A percentile compares a stretch with the other conserved stretches of the same genome.
Evolutionary conservation across 2,888 invertebrate species (phyloP).

Genomic region (Noctuana brunneofusca): DNA sequence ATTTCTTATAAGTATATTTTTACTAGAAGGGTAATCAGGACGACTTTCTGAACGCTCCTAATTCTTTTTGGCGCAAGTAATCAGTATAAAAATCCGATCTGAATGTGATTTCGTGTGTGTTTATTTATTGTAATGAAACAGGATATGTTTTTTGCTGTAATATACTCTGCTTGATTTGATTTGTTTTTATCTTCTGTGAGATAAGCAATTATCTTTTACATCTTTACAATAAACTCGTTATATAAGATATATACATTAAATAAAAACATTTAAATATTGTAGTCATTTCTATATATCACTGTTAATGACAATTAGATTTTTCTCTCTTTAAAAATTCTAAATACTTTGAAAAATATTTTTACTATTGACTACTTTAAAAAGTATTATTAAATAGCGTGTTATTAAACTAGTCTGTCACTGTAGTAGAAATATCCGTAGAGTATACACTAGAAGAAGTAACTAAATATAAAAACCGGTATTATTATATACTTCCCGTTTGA

Average conservation of each 20-base stretch:
- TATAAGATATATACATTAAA: too few relatives aligned
- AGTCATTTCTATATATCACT: too few relatives aligned
- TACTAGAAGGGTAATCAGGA: too few relatives aligned
- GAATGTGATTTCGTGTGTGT: conserved; percentile 38
- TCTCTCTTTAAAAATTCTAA: too few relatives aligned
- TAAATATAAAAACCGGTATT: not conserved
- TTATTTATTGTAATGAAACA: conserved; percentile 37
- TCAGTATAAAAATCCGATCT: conserved; percentile 25
- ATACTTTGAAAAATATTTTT: not conserved
- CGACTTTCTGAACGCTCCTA: not conserved
- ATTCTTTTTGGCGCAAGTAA: conserved; percentile 17
- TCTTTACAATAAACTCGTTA: too few relatives aligned
- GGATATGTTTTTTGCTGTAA: conserved; percentile 35
- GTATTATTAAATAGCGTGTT: not conserved
- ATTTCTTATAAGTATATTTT: too few relatives aligned
- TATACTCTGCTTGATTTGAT: conserved; percentile 16
- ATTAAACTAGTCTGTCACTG: conserved; percentile 23
- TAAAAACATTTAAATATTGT: too few relatives aligned
- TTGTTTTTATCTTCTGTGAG: conserved; percentile 1
- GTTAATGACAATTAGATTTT: too few relatives aligned
- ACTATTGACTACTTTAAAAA: not conserved
- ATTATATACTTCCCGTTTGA: not conserved
- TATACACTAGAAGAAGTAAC: not conserved
- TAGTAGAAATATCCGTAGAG: conserved; percentile 26
- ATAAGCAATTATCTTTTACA: not conserved